Base-by-base conservation (phyloP, 2,888 invertebrate species). In the Tinea pellionella region DNA sequence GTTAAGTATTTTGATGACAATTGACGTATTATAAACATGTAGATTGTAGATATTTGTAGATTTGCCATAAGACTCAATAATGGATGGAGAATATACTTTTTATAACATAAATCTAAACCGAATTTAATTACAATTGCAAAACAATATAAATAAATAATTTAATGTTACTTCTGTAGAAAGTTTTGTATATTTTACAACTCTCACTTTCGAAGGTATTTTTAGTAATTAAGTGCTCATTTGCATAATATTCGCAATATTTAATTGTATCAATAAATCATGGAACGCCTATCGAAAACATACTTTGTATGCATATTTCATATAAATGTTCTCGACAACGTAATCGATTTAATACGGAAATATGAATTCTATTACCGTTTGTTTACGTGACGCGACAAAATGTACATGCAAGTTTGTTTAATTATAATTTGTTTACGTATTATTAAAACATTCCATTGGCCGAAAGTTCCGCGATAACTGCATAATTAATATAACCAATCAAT, bases 391-490 rank as follows among this genome's bases (percentile, higher is more conserved):
- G 37, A 37, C 37, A 37, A 37, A 37, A 37, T 37, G 9, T 37
- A 2, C 47, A 47, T 41, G 41, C 41, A 41, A 41, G 41, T 41
- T 41, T 41, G 41, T 8, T 41, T n/a, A n/a, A n/a, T n/a, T 4
- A 41, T 41, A 41, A 24, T 47, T 15, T 47, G 15, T 47, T 47
- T 16, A 15, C 60, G 41, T 18, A 60, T 58, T 47, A 61, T 15
- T 51, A 59, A 61, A 18, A 30, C 15, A 42, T 42, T 55, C 55
- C 55, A 43, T 51, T 43, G 53, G 42, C 42, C 43, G 53, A 47
- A 62, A 64, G 67, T 68, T 71, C 69, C 68, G 68, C 65, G 65
- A 64, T 37, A 30, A 16, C 37, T 30, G 32, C 30, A 62, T 64
- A 62, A 65, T 65, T 64, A 68, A 71, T 67, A 62, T 63, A 60